Percentiles rank a stretch among this genome's conserved stretches.
Conservation (phyloP, 2,797 vertebrate genomes). For the Sandelia bainsii region DNA sequence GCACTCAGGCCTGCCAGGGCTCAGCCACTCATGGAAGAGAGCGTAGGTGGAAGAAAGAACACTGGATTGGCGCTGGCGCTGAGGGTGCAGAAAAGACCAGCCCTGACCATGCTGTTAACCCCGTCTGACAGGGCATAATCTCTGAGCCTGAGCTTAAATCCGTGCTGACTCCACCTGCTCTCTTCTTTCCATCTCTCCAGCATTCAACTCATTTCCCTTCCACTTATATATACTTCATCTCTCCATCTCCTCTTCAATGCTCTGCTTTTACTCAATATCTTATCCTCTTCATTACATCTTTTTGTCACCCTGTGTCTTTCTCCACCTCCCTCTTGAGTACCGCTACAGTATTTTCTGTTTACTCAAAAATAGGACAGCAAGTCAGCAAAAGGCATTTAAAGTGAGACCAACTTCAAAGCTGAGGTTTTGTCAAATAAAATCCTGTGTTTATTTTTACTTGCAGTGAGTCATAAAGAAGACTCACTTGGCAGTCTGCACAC, state of each 20-base stretch:
- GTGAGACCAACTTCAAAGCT: constrained; percentile 35
- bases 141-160: constrained; percentile 73
- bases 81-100: constrained; percentile 45
- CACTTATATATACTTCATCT: background rate
- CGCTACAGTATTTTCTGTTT: constrained; percentile 3
- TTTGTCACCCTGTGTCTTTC: background rate
- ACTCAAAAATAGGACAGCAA: constrained; percentile 27
- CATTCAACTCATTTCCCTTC: background rate
- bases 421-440: constrained; percentile 24
- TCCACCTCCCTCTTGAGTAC: background rate
- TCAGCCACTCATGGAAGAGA: constrained; percentile 51
- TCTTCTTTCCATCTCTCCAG: constrained; percentile 13
- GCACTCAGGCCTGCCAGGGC: constrained; percentile 26
- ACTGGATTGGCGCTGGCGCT: constrained; percentile 51
- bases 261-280: background rate
- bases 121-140: constrained; percentile 73
- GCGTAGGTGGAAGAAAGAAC: constrained; percentile 29
- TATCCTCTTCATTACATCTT: background rate
- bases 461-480: constrained; percentile 35
- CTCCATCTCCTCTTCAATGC: background rate
- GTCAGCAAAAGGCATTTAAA: constrained; percentile 19
- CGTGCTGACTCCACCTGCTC: constrained; percentile 68
- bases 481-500: constrained; percentile 8
- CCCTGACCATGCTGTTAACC: constrained; percentile 62
- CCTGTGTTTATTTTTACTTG: constrained; percentile 54